A percentile compares a stretch with the other conserved stretches of the same genome.
These are phyloP conservation scores for Zoanthus gigantus DNA, from an alignment of 92 coral and sea anemone genomes.

Conservation along the genomic window DNA sequence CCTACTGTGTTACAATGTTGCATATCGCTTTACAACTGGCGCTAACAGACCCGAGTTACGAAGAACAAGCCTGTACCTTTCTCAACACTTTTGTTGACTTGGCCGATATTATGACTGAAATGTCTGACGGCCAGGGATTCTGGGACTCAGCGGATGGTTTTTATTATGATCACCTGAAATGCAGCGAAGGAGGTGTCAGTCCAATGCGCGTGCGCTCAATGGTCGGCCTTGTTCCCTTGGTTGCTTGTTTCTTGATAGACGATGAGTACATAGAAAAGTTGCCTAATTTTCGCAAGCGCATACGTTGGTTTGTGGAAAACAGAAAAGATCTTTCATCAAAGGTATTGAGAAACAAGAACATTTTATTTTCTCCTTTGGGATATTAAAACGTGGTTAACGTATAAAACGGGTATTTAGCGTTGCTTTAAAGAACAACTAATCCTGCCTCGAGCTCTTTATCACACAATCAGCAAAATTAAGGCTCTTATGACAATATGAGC, in stretches of 20 bases:
- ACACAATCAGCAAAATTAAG: too few relatives aligned
- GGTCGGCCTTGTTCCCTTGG: constrained; percentile 88
- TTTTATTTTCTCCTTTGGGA: too few relatives aligned
- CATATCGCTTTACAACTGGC: constrained; percentile 89
- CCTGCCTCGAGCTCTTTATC: too few relatives aligned
- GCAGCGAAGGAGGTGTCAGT: constrained; percentile 37
- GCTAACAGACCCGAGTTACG: constrained; percentile 76
- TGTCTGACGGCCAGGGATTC: constrained; percentile 85
- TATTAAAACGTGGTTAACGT: too few relatives aligned
- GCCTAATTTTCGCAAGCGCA: constrained; percentile 78
- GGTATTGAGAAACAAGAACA: constrained; percentile 27
- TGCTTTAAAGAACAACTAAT: too few relatives aligned
- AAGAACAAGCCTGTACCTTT: constrained; percentile 91
- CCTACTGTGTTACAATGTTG: constrained; percentile 84
- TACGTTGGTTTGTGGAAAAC: constrained; percentile 88
- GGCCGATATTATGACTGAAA: constrained; percentile 86
- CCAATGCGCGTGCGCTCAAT: constrained; percentile 88
- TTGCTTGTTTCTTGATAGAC: constrained; percentile 81
- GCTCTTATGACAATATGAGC: too few relatives aligned
- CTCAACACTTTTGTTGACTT: constrained; percentile 88
- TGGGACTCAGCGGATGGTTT: constrained; percentile 92
- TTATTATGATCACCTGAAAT: constrained; percentile 77
- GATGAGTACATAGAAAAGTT: constrained; percentile 81
- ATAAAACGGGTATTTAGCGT: too few relatives aligned
- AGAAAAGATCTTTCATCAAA: constrained; percentile 78